Evolutionary conservation across 2,888 invertebrate species (phyloP), one percentile per base, ranked within the genome.

Genomic region (Auanema sp.): DNA sequence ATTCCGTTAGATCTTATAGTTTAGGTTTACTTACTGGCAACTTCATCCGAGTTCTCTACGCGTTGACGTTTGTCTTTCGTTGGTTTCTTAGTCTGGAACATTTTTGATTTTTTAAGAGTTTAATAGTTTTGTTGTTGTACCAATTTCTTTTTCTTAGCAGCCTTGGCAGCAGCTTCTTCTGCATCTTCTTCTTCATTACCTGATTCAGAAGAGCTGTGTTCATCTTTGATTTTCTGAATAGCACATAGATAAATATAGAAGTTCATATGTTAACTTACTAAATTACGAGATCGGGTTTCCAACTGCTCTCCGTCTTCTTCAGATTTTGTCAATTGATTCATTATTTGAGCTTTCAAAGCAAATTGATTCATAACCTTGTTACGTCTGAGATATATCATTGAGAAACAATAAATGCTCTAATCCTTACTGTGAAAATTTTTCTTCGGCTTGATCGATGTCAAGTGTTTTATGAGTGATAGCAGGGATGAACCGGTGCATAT

Each of bases 361-460:
- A 96, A 98, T 84, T 90, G 93, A 86, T 98, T 98, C 87, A 96
- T 89, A 58, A 93, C 92, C 84, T 93, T 94, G 85, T 95, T 93
- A 44, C 97, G 89, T 83, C 94, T 90, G 84, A 3, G 84, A 85
- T 12, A 41, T 24, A 42, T 14, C 25, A 58, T 18, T 21, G 21
- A 16, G n/a, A 14, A 54, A 21, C 14, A 21, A 14, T 54, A 59
- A 56, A 25, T 14, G 25, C 42, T 23, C 14, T 8, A 16, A 16
- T 18, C 60, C 71, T 76, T 78, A 89, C 90, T 89, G 90, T 71
- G 90, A 92, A 85, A 95, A 99, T 84, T 96, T 93, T 81, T 93
- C 91, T 83, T 99, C 98, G 0, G 98, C 98, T 85, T 99, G 97
- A 85, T 99, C 98, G 0, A 93, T 92, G 11, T 93, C 93, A 14